Conservation (phyloP, 1,140 invertebrate genomes). For the Andrena cerasifolii region DNA sequence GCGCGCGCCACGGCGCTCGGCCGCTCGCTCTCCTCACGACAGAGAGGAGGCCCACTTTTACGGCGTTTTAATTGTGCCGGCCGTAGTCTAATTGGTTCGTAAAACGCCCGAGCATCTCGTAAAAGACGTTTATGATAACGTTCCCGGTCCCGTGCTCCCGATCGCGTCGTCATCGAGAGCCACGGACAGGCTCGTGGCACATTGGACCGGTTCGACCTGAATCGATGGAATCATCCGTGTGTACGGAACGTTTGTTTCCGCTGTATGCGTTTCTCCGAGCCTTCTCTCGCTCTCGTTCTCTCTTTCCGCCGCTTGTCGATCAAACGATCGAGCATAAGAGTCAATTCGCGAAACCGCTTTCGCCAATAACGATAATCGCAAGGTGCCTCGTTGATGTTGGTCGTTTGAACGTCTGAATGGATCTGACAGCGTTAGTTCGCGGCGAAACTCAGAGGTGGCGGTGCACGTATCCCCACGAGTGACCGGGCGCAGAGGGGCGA, state of each 20-base stretch:
- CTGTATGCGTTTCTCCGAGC: slow-evolving; percentile 11
- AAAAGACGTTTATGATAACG: slow-evolving; percentile 75
- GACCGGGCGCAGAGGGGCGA: not conserved
- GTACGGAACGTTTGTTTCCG: not conserved
- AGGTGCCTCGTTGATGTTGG: slow-evolving; percentile 76
- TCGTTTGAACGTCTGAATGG: slow-evolving; percentile 81
- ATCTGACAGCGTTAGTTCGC: slow-evolving; percentile 77
- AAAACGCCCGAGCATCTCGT: slow-evolving; percentile 74
- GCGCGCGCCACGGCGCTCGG: slow-evolving; percentile 59
- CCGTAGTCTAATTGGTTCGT: slow-evolving; percentile 78
- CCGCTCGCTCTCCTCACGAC: slow-evolving; percentile 3
- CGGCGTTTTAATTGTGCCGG: slow-evolving; percentile 79
- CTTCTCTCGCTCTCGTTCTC: too few relatives aligned
- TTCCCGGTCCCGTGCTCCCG: slow-evolving; percentile 33
- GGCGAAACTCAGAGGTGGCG: slow-evolving; percentile 76
- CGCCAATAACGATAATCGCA: slow-evolving; percentile 68
- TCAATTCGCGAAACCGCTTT: slow-evolving; percentile 32
- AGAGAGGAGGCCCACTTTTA: slow-evolving; percentile 72
- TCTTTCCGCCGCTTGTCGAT: slow-evolving; percentile 26
- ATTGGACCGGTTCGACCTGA: slow-evolving; percentile 60
- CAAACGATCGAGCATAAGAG: slow-evolving; percentile 11
- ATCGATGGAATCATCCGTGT: slow-evolving; percentile 27
- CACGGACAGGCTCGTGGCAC: not conserved
- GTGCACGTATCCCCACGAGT: slow-evolving; percentile 64
- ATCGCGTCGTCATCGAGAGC: slow-evolving; percentile 35